These are phyloP conservation scores for Oscheius sp. DNA, from an alignment of 2,888 invertebrate species.

Conservation along the genomic window DNA sequence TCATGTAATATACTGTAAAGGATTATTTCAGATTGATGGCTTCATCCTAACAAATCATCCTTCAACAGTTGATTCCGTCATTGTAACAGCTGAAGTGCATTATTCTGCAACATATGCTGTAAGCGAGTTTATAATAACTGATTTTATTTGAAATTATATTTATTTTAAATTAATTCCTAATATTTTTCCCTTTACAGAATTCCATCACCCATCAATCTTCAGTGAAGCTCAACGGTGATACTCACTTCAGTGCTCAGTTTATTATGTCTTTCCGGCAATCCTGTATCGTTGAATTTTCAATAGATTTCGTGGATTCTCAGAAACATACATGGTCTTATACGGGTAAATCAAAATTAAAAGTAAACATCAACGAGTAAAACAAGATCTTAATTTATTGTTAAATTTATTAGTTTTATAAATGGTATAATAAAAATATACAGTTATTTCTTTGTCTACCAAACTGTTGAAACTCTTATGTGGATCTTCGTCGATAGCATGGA, in stretches of 20 bases:
- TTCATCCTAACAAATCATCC: constrained; percentile 20
- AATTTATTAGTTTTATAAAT: no score
- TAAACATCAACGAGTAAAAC: constrained; percentile 23
- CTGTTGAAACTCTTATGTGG: no score
- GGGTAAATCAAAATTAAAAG: constrained; percentile 15
- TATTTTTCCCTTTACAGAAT: constrained; percentile 10
- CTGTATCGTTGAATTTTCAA: constrained; percentile 48
- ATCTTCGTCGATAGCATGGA: no score
- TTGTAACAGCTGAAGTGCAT: background rate
- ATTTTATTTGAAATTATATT: no score
- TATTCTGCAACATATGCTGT: constrained; percentile 10
- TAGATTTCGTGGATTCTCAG: constrained; percentile 53
- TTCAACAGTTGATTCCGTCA: constrained; percentile 18
- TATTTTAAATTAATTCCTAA: background rate
- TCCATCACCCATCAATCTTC: background rate
- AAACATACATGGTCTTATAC: constrained; percentile 19
- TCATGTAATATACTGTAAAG: no score
- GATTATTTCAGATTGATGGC: constrained; percentile 27
- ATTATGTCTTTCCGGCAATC: constrained; percentile 34
- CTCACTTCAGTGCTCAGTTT: constrained; percentile 20
- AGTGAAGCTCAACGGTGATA: constrained; percentile 10
- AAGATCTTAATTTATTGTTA: background rate
- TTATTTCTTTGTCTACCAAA: no score
- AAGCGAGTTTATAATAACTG: background rate
- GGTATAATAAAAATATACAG: no score